Conservation (phyloP, 2,113 vertebrate genomes). For the Cottus gobio region DNA sequence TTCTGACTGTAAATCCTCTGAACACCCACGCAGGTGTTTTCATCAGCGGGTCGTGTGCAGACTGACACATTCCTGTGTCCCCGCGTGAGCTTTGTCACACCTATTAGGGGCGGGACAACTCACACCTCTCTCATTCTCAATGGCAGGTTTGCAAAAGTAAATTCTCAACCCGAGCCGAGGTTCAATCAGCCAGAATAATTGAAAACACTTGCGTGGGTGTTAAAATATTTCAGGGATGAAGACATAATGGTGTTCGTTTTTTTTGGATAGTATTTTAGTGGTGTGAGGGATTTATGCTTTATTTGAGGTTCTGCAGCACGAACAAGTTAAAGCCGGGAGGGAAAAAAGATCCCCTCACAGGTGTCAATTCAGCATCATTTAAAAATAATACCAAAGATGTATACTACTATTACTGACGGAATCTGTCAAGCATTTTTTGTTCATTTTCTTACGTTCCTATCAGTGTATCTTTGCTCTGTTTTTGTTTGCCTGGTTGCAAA, state of each 20-base stretch:
- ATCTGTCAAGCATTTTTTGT: neutral
- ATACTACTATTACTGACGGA: neutral
- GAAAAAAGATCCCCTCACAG: neutral
- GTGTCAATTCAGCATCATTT: neutral
- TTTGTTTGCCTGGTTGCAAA: neutral
- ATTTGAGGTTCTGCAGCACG: slow-evolving; percentile 3
- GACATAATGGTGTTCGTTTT: neutral
- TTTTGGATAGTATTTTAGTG: neutral
- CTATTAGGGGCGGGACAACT: neutral
- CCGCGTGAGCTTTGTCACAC: neutral
- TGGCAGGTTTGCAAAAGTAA: neutral
- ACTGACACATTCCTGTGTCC: neutral
- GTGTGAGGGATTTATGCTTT: neutral
- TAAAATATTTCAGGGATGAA: neutral
- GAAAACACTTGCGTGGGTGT: neutral
- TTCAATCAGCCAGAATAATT: neutral
- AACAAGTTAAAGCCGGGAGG: neutral
- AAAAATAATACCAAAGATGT: neutral
- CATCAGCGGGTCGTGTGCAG: neutral
- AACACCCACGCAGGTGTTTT: neutral
- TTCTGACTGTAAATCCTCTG: neutral
- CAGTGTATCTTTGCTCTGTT: neutral
- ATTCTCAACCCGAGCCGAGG: neutral
- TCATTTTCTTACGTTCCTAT: neutral
- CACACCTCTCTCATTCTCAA: neutral